These are phyloP conservation scores for Scaptomyza pallida DNA, from an alignment of 1,140 invertebrate genomes.

Conservation along the genomic window DNA sequence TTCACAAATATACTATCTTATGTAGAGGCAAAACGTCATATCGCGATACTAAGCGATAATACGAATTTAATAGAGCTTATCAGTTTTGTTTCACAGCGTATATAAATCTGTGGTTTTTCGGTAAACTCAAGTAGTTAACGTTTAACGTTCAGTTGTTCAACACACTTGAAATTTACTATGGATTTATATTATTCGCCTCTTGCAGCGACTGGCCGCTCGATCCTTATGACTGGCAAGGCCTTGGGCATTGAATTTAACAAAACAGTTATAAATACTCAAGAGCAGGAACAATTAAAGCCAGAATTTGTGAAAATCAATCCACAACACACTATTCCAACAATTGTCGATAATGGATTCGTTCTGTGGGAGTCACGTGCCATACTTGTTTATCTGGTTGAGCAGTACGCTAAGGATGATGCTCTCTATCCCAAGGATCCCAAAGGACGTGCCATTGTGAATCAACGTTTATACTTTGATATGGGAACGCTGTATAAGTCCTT, in stretches of 20 bases:
- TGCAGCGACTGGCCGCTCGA: constrained; percentile 81
- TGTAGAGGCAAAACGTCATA: neutral
- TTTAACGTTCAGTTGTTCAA: neutral
- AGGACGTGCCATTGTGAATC: constrained; percentile 85
- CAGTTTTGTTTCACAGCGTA: constrained; percentile 4
- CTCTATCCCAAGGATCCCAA: constrained; percentile 86
- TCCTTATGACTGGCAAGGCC: constrained; percentile 82
- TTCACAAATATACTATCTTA: constrained; percentile 14
- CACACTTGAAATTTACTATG: constrained; percentile 20
- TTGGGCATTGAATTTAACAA: constrained; percentile 83
- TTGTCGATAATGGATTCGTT: constrained; percentile 58
- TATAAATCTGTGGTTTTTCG: neutral
- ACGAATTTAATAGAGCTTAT: neutral
- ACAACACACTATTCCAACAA: constrained; percentile 72
- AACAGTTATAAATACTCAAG: constrained; percentile 85
- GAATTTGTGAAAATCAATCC: constrained; percentile 85
- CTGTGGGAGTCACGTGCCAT: constrained; percentile 76
- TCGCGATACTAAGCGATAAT: neutral
- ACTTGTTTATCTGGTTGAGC: constrained; percentile 60
- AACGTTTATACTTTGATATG: constrained; percentile 86
- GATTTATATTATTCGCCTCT: constrained; percentile 48
- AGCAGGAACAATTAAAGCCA: constrained; percentile 87
- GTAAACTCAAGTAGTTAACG: neutral
- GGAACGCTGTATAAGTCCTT: constrained; percentile 84
- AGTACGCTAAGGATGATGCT: constrained; percentile 83